Evolutionary conservation across 1,140 invertebrate species (phyloP), one percentile per base, ranked within the genome.

Genomic region (Adoxophyes honmai): DNA sequence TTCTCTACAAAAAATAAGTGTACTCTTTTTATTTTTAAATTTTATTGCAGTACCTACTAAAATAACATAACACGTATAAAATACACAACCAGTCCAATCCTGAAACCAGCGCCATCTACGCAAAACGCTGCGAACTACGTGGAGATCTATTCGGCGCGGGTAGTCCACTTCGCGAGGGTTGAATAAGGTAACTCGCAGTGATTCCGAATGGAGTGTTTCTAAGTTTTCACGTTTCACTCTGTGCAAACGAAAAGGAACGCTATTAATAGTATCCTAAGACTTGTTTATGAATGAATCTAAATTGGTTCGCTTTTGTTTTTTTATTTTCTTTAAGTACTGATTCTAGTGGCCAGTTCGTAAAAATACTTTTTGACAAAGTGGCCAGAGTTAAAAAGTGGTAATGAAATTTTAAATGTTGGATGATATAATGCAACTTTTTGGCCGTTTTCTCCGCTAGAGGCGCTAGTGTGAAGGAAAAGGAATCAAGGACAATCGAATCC

Each of bases 51-150:
- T 28, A 28, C 21, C 6, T 28, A 28, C 2, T 28, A 28, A 28
- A 28, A 3, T 28, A 28, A 28, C n/a, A n/a, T n/a, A n/a, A n/a
- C n/a, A n/a, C n/a, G 2, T 28, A 28, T 28, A 3, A 3, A 3
- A 3, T 28, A 28, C 2, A 28, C 16, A 51, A 57, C 11, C 35
- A 3, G 18, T 34, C 3, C 18, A 18, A 64, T 28, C 42, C 53
- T 59, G 14, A 9, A 59, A 62, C 60, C 38, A 57, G 60, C 68
- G 68, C 68, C 68, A 70, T 70, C 68, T 70, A 21, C 10, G 16
- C 35, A 36, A 54, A 34, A 37, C 36, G 16, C 33, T 7, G 36
- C 48, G 58, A 65, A 70, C 60, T 55, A 59, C 33, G 9, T 16
- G 14, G 28, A 48, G 55, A 52, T 39, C 52, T 56, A 52, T 21